phyloP scores from a whole-genome alignment of 2,797 vertebrate species.

The Prunella strophiata region DNA sequence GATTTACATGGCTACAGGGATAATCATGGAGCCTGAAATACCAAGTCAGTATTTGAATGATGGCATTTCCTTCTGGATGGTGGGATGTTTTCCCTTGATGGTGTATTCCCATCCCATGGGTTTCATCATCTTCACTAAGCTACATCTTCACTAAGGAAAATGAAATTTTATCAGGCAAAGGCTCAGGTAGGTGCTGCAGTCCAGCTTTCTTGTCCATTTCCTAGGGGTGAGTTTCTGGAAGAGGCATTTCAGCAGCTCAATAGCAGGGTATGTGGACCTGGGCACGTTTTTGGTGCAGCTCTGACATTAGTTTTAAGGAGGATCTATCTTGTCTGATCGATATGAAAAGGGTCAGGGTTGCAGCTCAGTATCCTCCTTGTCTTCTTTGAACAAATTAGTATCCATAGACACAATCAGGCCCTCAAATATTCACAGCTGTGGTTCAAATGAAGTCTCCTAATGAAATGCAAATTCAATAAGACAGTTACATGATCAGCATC shows the following conservation, averaged over 20 bases:
- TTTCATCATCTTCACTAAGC: not conserved
- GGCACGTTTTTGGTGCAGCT: accelerated
- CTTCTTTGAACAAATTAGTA: conserved; percentile 67
- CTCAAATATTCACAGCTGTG: conserved; percentile 70
- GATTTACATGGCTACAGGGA: conserved; percentile 34
- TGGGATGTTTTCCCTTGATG: not conserved
- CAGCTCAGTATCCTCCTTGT: conserved; percentile 45
- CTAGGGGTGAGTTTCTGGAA: not conserved
- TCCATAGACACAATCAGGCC: conserved; percentile 65
- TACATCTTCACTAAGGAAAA: not conserved
- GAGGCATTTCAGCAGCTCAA: not conserved
- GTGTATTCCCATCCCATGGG: not conserved
- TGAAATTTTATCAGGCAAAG: not conserved
- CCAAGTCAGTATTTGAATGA: not conserved
- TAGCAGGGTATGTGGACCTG: not conserved
- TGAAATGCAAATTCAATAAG: conserved; percentile 73
- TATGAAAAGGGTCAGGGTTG: conserved; percentile 22
- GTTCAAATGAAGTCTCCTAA: conserved; percentile 70
- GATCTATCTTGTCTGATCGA: not conserved
- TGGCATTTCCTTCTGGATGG: not conserved
- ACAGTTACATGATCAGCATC: conserved; percentile 72
- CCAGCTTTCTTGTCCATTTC: not conserved
- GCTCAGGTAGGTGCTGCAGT: not conserved
- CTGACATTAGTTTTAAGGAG: conserved; percentile 23
- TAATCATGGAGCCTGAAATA: not conserved